Evolutionary conservation across 2,797 vertebrate genomes (phyloP).

Genomic region (Pseudopleuronectes americanus): DNA sequence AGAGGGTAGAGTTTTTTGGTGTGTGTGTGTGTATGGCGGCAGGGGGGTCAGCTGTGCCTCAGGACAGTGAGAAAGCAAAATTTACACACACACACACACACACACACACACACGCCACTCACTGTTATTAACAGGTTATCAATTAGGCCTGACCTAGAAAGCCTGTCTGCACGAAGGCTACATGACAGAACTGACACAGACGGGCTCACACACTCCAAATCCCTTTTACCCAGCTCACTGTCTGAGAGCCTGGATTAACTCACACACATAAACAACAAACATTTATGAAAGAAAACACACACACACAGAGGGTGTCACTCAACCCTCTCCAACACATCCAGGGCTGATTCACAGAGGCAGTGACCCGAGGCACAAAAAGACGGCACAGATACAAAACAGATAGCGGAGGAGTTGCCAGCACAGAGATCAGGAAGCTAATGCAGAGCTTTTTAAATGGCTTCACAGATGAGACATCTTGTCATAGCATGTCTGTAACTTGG

Average conservation of each 20-base stretch:
- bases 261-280: conserved; percentile 47
- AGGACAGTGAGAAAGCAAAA: conserved; percentile 71
- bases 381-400: conserved; percentile 3
- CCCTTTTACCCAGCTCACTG: conserved; percentile 43
- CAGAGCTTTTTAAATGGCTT: conserved; percentile 37
- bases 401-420: neutral
- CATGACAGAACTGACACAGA: conserved; percentile 59
- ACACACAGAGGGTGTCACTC: conserved; percentile 26
- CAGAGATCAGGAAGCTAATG: conserved; percentile 37
- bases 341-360: conserved; percentile 26
- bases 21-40: no score
- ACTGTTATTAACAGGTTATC: conserved; percentile 73
- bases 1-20: neutral
- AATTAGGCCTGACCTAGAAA: conserved; percentile 81
- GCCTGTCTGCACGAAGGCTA: conserved; percentile 71
- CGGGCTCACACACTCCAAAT: conserved; percentile 50
- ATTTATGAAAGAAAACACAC: conserved; percentile 27
- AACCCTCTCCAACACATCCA: conserved; percentile 3
- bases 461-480: conserved; percentile 54
- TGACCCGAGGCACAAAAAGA: no score
- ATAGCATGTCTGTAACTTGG: conserved; percentile 43
- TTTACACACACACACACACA: conserved; percentile 46
- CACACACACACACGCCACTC: conserved; percentile 42
- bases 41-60: conserved; percentile 41
- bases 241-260: conserved; percentile 70